Base-by-base conservation (phyloP, 2,797 vertebrate species). In the Peromyscus eremicus region DNA sequence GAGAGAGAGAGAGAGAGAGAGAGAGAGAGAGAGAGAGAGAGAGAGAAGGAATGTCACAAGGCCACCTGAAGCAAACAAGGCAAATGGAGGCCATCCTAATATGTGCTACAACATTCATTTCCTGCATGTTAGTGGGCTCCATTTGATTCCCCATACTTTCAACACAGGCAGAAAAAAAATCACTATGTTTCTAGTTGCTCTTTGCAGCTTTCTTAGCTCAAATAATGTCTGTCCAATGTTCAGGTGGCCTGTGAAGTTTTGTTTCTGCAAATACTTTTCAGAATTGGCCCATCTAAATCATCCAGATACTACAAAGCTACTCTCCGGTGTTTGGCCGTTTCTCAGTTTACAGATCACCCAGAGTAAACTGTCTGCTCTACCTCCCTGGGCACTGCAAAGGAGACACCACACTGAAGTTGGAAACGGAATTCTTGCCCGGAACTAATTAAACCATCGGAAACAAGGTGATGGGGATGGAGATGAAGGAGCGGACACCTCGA, bases 221-320 rank as follows among this genome's bases (percentile, higher is more conserved):
- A 73, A 86, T 90, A 70, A 71, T 3, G 37, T 52, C 43, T 75
- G 19, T 91, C 79, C 55, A 73, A 89, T 89, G 27, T 57, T 96
- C 68, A 91, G 43, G 13, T 34, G 82, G 82, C 29, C 32, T 77
- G 62, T 64, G 83, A 96, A 60, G 75, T 96, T 87, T 95, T 94
- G 71, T 71, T 97, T 95, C 37, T 91, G 64, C 75, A 86, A 92
- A 70, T 37, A n/a, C 1, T 62, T 86, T 96, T 77, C 60, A 86
- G 83, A 96, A 93, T 82, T 92, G 75, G 32, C 94, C 64, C 16
- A 73, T 17, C 27, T 27, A 95, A 89, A 86, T 1, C 27, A 46
- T 84, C 37, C 25, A 83, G 27, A 57, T 2, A 70, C 27, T 23
- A 71, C 29, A 73, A 49, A 87, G 21, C 10, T 16, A 37, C 16